Conservation (phyloP, 2,797 vertebrate genomes). For the Alca torda region DNA sequence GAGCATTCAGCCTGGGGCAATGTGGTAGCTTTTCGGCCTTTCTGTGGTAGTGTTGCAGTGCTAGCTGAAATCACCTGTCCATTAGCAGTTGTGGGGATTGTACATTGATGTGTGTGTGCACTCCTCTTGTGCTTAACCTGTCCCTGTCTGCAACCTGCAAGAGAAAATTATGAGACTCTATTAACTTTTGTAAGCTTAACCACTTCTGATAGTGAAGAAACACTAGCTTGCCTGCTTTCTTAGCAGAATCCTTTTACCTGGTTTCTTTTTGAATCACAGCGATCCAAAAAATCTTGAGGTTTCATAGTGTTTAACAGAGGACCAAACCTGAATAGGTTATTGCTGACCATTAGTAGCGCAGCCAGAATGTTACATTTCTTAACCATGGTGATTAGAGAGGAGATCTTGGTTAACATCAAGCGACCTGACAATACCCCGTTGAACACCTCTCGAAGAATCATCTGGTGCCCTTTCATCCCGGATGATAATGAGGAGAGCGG, state of each 20-base stretch:
- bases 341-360: neutral
- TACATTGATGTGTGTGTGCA: neutral
- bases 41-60: neutral
- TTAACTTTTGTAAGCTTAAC: neutral
- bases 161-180: neutral
- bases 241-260: neutral
- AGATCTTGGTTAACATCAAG: slow-evolving; percentile 90
- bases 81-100: neutral
- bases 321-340: neutral
- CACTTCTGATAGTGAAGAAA: neutral
- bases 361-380: slow-evolving; percentile 54
- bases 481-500: slow-evolving; percentile 91
- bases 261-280: neutral
- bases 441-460: slow-evolving; percentile 91
- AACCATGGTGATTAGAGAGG: slow-evolving; percentile 84
- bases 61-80: neutral
- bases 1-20: neutral
- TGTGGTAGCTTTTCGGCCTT: neutral
- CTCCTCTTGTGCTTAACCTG: neutral
- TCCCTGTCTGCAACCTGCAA: neutral
- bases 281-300: neutral
- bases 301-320: neutral
- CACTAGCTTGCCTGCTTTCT: neutral
- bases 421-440: slow-evolving; percentile 85
- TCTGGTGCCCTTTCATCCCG: slow-evolving; percentile 97